Evolutionary conservation across 1,140 invertebrate genomes (phyloP).

Genomic region (Drosophila serrata): DNA sequence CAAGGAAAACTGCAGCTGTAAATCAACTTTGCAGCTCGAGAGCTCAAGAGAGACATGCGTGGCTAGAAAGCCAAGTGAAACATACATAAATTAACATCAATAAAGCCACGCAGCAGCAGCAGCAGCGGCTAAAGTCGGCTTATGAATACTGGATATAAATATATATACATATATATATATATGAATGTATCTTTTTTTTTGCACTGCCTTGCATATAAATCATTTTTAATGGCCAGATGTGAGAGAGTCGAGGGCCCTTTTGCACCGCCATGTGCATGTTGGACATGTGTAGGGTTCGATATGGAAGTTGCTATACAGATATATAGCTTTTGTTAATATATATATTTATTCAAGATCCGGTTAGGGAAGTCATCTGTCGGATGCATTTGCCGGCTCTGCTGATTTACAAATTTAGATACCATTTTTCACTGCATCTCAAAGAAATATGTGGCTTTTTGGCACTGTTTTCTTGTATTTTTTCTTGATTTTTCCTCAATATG

Average conservation of each 20-base stretch:
- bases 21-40: conserved; percentile 53
- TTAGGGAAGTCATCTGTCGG: conserved; percentile 40
- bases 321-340: background rate
- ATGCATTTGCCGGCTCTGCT: conserved; percentile 16
- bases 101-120: conserved; percentile 56
- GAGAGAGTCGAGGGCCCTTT: conserved; percentile 40
- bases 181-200: conserved; percentile 41
- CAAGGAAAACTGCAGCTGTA: conserved; percentile 41
- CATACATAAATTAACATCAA: conserved; percentile 80
- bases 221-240: conserved; percentile 68
- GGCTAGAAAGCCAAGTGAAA: conserved; percentile 67
- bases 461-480: conserved; percentile 25
- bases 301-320: conserved; percentile 12
- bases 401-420: conserved; percentile 46
- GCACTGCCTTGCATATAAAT: conserved; percentile 58
- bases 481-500: conserved; percentile 47
- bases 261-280: conserved; percentile 26
- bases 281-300: conserved; percentile 34
- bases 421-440: conserved; percentile 11
- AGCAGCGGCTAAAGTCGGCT: conserved; percentile 53
- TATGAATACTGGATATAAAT: conserved; percentile 66
- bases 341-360: conserved; percentile 3
- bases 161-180: conserved; percentile 27
- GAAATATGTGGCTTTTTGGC: conserved; percentile 57
- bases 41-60: conserved; percentile 53